A percentile compares a stretch with the other conserved stretches of the same genome.
Evolutionary conservation across 2,797 vertebrate species (phyloP).

Genomic region (Pangasius krempfi): DNA sequence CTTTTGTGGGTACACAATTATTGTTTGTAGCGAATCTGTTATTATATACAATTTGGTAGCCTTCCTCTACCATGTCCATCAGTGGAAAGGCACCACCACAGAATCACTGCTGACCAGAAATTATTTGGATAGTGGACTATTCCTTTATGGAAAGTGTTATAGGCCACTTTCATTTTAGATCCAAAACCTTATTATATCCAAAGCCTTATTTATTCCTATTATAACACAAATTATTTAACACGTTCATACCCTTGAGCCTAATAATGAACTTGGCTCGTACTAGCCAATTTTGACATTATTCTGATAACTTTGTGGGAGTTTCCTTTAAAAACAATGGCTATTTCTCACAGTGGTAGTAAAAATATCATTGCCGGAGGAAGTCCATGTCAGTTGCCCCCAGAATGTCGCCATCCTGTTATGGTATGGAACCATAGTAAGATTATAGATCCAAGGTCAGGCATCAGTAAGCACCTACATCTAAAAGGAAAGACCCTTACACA

Average conservation of each 20-base stretch:
- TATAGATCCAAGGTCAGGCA: slow-evolving; percentile 13
- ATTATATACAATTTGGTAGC: background rate
- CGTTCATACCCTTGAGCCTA: background rate
- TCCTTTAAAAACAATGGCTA: slow-evolving; percentile 26
- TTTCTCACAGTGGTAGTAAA: slow-evolving; percentile 21
- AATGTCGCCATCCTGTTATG: slow-evolving; percentile 18
- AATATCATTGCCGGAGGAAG: slow-evolving; percentile 27
- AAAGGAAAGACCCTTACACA: slow-evolving; percentile 11
- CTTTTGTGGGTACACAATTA: background rate
- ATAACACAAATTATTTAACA: background rate
- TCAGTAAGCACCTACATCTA: background rate
- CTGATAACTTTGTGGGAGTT: background rate
- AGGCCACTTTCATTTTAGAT: background rate
- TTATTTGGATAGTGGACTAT: background rate
- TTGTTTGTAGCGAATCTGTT: background rate
- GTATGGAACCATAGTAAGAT: background rate
- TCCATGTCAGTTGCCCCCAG: background rate
- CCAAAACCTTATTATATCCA: background rate
- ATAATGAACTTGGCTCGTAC: background rate
- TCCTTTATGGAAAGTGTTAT: background rate
- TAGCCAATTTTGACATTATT: background rate
- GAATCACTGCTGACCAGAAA: background rate
- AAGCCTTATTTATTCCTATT: background rate
- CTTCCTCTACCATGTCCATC: background rate
- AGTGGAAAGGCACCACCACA: background rate